Conservation (phyloP, 2,888 invertebrate genomes). For the Caenorhabditis drosophilae region DNA sequence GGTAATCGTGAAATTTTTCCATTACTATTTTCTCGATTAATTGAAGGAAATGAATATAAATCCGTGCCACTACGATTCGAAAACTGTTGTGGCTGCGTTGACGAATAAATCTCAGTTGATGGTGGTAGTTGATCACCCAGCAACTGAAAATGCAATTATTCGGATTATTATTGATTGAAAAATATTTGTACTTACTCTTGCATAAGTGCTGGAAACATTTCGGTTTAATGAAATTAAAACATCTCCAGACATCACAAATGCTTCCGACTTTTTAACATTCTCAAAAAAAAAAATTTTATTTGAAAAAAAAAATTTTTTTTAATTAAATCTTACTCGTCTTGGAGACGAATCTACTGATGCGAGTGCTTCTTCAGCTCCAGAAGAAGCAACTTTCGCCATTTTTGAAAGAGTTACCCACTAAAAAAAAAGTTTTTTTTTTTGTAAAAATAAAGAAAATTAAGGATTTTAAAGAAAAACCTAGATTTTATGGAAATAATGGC, state of each 20-base stretch:
- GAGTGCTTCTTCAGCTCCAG: slow-evolving; percentile 34
- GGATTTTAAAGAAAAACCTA: too few relatives aligned
- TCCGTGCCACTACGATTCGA: slow-evolving; percentile 34
- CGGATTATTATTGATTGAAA: too few relatives aligned
- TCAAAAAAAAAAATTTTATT: slow-evolving; percentile 5
- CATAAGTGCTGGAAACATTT: slow-evolving; percentile 66
- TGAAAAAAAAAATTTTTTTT: neutral
- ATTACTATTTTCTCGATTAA: slow-evolving; percentile 10
- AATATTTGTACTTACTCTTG: slow-evolving; percentile 51
- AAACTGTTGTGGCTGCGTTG: slow-evolving; percentile 25
- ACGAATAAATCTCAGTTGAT: slow-evolving; percentile 35
- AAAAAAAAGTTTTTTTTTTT: too few relatives aligned
- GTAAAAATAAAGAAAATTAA: too few relatives aligned
- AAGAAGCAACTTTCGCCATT: slow-evolving; percentile 37
- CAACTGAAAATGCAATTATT: slow-evolving; percentile 39
- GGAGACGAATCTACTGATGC: slow-evolving; percentile 20
- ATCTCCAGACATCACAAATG: slow-evolving; percentile 69
- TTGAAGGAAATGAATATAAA: slow-evolving; percentile 57
- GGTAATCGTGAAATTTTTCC: slow-evolving; percentile 37
- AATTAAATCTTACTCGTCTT: slow-evolving; percentile 4
- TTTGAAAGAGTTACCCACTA: too few relatives aligned
- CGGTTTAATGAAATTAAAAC: slow-evolving; percentile 50
- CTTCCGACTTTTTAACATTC: slow-evolving; percentile 50
- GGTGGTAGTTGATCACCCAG: slow-evolving; percentile 59
- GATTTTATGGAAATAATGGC: too few relatives aligned